Base-by-base conservation (phyloP, 2,797 vertebrate genomes). In the Onychomys leucogaster region DNA sequence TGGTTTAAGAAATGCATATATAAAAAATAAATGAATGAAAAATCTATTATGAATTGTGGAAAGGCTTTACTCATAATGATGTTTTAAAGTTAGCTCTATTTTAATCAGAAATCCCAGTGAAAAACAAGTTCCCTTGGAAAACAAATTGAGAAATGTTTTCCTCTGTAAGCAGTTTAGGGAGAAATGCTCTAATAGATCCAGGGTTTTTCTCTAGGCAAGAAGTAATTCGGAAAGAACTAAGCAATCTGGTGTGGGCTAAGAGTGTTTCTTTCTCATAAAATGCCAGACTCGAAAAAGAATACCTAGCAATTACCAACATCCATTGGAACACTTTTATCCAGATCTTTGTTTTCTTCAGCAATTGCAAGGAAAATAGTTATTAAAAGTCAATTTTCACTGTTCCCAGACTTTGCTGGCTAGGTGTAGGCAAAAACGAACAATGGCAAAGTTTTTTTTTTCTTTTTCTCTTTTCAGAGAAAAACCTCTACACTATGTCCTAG, bases 201-300 rank as follows among this genome's bases (percentile, higher is more conserved):
- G 43, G 46, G 90, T 97, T 97, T 95, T 80, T 95, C 95, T 95
- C 57, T 41, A 97, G 84, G 73, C 90, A 92, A 95, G 25, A 95
- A 96, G 63, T 87, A 88, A 96, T 97, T 96, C 96, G 93, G 80
- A 97, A 97, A 96, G 85, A 96, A 49, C 34, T 83, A 88, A 96
- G 75, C 94, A 97, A 95, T 90, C 82, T 61, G 27, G 90, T 94
- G 3, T 96, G 93, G 49, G 65, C 94, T 95, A 96, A 95, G 49
- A 94, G 82, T 90, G 61, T 83, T 97, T 95, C 63, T 92, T 77
- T 91, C 65, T 95, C 84, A 89, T 89, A 95, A 96, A 96, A 96
- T 96, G 69, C 75, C 91, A 97, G 82, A 55, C 65, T 63, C 41
- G 65, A 90, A 96, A 89, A 55, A 86, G 34, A 84, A 90, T 95